Evolutionary conservation across 1,140 invertebrate species (phyloP), one percentile per base, ranked within the genome.

Genomic region (Musca vetustissima): DNA sequence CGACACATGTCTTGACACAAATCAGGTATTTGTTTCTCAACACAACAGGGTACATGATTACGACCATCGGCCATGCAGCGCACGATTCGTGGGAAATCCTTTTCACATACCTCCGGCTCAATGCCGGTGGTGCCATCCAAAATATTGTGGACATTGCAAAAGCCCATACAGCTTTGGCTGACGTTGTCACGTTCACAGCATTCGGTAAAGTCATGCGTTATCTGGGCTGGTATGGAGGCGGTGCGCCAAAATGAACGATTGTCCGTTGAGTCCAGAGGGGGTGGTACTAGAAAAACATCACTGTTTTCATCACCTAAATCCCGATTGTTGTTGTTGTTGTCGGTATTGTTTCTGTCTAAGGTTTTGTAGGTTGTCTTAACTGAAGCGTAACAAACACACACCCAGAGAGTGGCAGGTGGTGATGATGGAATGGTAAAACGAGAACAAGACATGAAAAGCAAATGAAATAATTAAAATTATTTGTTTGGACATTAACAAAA

Each of bases 1-100:
- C 89, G 83, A 76, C 93, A 94, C 61, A 93, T 90, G 73, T 93
- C 91, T 76, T 92, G 91, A 78, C 93, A 94, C 66, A 93, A 88
- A 79, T 93, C 91, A 0, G 92, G 92, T 19, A 94, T 89, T 61
- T 88, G 85, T 79, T 93, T 91, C 69, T 90, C 87, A 17, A 91
- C 87, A 76, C 93, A 94, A 80, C 92, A 94, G 0, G 92, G 92
- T 47, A 92, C 89, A 83, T 94, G 92, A 83, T 94, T 93, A 24
- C 92, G 84, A 0, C 91, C 91, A 81, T 93, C 92, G 74, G 87
- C 88, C 88, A 90, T 89, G 74, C 88, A 90, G 28, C 85, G 87
- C 14, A 93, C 91, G 69, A 94, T 93, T 48, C 86, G 82, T 1
- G 90, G 89, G 73, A 94, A 91, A 75, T 93, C 90, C 28, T 85